Evolutionary conservation across 2,888 invertebrate species (phyloP).

Genomic region (Heliconius sara): DNA sequence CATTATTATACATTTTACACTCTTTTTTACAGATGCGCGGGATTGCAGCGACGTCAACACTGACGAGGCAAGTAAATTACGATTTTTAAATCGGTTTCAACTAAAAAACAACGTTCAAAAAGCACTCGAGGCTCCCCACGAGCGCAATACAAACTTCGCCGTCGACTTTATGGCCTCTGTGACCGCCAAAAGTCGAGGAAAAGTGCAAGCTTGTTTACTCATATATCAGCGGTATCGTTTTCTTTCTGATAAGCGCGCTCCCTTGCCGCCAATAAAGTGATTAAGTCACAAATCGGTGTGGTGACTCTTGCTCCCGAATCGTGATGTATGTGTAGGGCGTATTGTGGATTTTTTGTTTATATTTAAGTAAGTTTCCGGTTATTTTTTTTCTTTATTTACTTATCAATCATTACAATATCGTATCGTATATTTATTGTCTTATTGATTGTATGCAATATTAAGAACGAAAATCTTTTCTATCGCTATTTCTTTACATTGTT

Average conservation of each 20-base stretch:
- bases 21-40: slow-evolving; percentile 72
- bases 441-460: background rate
- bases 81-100: slow-evolving; percentile 51
- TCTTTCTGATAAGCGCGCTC: slow-evolving; percentile 79
- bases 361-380: slow-evolving; percentile 26
- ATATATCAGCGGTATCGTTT: slow-evolving; percentile 78
- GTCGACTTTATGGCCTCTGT: slow-evolving; percentile 77
- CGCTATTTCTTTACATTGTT: no score
- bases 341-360: slow-evolving; percentile 39
- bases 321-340: slow-evolving; percentile 47
- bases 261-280: slow-evolving; percentile 84
- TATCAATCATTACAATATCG: background rate
- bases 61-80: slow-evolving; percentile 69
- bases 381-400: background rate
- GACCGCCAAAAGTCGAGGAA: slow-evolving; percentile 80
- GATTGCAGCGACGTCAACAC: slow-evolving; percentile 69
- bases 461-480: background rate
- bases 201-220: slow-evolving; percentile 83
- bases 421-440: background rate
- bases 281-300: slow-evolving; percentile 83
- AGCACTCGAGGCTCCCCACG: slow-evolving; percentile 62
- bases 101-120: slow-evolving; percentile 62
- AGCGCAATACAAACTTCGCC: slow-evolving; percentile 74
- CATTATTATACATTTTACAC: background rate
- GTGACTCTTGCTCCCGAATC: slow-evolving; percentile 54